A percentile compares a stretch with the other conserved stretches of the same genome.
Conservation (phyloP, 1,140 invertebrate species). For the Anastrepha obliqua region DNA sequence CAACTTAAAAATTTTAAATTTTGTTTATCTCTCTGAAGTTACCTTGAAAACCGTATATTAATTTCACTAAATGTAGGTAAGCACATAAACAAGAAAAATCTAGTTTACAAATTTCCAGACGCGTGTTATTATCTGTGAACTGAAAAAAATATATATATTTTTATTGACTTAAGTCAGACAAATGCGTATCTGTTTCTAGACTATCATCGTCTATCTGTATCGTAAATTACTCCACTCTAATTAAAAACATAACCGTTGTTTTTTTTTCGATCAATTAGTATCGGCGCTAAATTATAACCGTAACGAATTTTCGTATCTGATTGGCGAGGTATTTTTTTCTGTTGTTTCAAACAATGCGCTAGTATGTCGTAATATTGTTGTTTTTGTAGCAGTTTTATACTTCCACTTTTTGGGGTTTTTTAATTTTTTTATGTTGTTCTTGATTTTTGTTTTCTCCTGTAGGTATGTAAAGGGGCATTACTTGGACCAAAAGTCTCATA, state of each 20-base stretch:
- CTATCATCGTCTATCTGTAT: not conserved
- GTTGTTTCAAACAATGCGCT: not conserved
- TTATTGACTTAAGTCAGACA: not conserved
- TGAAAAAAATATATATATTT: not conserved
- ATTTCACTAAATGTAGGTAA: no score
- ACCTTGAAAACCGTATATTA: no score
- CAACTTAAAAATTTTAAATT: no score
- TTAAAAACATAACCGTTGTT: not conserved
- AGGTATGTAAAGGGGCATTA: no score
- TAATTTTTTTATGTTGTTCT: not conserved
- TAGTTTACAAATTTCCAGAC: not conserved
- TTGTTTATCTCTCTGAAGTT: no score
- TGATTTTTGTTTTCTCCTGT: not conserved
- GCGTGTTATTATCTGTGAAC: not conserved
- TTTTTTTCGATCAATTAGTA: not conserved
- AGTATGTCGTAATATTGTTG: no score
- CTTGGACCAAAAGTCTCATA: no score
- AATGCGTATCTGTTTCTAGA: not conserved
- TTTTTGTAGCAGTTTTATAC: not conserved
- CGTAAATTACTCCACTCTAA: not conserved
- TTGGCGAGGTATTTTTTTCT: not conserved
- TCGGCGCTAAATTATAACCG: slow-evolving; percentile 13
- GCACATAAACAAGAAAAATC: not conserved
- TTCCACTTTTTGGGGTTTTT: not conserved
- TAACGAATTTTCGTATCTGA: slow-evolving; percentile 8